Percentiles rank a stretch among this genome's conserved stretches.
phyloP scores from a whole-genome alignment of 1,140 invertebrate species.

The Drosophila nasuta region DNA sequence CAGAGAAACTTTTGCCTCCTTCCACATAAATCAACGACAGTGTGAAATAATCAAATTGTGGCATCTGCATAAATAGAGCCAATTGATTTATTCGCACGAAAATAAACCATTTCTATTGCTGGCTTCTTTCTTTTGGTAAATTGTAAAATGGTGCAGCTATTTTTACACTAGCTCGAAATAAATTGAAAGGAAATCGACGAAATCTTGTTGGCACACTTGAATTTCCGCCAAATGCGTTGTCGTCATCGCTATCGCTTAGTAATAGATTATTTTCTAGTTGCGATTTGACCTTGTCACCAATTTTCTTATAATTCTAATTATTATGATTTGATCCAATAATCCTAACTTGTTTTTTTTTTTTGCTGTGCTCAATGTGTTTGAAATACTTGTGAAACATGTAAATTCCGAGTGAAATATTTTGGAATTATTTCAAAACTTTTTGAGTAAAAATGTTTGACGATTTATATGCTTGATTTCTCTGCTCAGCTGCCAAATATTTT shows the following conservation, averaged over 20 bases:
- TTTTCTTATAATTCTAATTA: constrained; percentile 35
- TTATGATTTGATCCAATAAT: constrained; percentile 34
- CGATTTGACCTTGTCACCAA: constrained; percentile 65
- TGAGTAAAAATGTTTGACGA: constrained; percentile 39
- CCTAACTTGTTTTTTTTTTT: not conserved
- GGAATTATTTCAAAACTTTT: constrained; percentile 37
- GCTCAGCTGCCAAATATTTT: constrained; percentile 64
- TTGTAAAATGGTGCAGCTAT: constrained; percentile 66
- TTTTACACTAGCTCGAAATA: constrained; percentile 58
- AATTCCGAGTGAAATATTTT: constrained; percentile 7
- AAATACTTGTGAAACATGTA: constrained; percentile 32
- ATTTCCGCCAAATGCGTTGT: constrained; percentile 47
- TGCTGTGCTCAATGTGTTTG: not conserved
- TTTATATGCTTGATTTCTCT: constrained; percentile 61
- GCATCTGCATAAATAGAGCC: constrained; percentile 79
- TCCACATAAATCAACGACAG: constrained; percentile 74
- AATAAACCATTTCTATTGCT: constrained; percentile 70
- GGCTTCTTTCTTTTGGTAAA: constrained; percentile 15
- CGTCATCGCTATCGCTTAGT: constrained; percentile 56
- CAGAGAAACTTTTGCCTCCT: not conserved
- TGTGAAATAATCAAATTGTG: constrained; percentile 80
- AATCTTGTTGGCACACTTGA: constrained; percentile 53
- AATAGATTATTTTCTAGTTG: constrained; percentile 3
- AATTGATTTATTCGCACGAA: constrained; percentile 77
- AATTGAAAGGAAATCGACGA: constrained; percentile 69